Evolutionary conservation across 2,113 vertebrate genomes (phyloP).

Genomic region (western clawed frog (Xenopus tropicalis)): DNA sequence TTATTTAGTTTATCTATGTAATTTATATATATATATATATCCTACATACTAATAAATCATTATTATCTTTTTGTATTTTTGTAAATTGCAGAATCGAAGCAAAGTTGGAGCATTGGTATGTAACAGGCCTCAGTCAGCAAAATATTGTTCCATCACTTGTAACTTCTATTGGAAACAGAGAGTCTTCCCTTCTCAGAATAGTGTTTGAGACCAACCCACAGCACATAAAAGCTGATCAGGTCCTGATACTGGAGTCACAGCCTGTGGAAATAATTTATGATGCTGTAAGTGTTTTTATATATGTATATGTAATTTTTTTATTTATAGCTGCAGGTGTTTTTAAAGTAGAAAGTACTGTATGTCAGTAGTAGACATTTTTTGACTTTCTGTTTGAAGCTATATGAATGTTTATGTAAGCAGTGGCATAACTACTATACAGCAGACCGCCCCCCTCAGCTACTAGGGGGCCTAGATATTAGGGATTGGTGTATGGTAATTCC

Average conservation of each 20-base stretch:
- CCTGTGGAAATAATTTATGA: conserved; percentile 95
- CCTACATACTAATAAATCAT: no score
- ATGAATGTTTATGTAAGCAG: no score
- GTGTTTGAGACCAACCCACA: conserved; percentile 85
- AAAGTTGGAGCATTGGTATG: conserved; percentile 85
- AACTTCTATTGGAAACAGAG: conserved; percentile 75
- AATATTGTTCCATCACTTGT: conserved; percentile 82
- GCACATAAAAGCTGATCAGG: conserved; percentile 76
- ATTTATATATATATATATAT: no score
- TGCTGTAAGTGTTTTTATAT: conserved; percentile 82
- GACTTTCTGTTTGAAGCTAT: no score
- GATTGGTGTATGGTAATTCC: no score
- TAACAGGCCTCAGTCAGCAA: conserved; percentile 84
- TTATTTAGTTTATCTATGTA: no score
- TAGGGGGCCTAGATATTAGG: no score
- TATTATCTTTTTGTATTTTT: conserved; percentile 8
- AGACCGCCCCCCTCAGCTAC: no score
- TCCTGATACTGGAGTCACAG: conserved; percentile 79
- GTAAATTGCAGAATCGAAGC: conserved; percentile 75
- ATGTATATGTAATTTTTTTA: no score
- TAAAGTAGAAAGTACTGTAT: no score
- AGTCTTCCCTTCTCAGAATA: conserved; percentile 80
- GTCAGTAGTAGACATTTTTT: no score
- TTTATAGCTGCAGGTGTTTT: conserved; percentile 69
- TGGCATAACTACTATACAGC: no score